Evolutionary conservation across 2,888 invertebrate species (phyloP).

Genomic region (Escarpia spicata): DNA sequence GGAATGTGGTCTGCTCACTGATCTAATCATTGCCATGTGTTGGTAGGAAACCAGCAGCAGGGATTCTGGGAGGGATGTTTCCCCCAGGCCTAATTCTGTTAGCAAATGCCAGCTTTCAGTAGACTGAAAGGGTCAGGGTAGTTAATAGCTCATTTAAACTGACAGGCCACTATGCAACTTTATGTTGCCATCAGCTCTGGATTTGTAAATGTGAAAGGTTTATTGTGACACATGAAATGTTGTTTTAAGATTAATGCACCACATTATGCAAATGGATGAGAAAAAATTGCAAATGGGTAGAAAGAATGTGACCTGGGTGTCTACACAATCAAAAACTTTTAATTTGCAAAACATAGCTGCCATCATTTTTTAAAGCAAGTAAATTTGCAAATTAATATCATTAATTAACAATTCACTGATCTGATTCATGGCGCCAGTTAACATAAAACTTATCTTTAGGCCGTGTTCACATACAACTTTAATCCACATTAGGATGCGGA

Average conservation of each 20-base stretch:
- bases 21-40: not conserved
- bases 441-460: no score
- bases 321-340: no score
- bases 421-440: no score
- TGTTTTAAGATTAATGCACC: not conserved
- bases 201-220: not conserved
- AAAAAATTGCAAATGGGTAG: no score
- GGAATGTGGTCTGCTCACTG: not conserved
- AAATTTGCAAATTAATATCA: no score
- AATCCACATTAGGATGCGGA: no score
- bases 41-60: not conserved
- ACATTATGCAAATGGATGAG: not conserved
- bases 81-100: not conserved
- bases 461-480: no score
- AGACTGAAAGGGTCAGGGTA: not conserved
- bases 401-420: no score
- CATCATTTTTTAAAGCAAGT: no score
- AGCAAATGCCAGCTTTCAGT: not conserved
- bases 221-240: not conserved
- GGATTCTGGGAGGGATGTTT: not conserved
- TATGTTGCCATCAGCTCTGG: not conserved
- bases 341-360: not conserved
- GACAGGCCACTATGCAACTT: not conserved
- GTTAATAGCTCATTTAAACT: slow-evolving; percentile 5
- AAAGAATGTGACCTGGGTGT: no score